These are phyloP conservation scores for Thamnophis elegans DNA, from an alignment of 2,797 vertebrate genomes.

Conservation along the genomic window DNA sequence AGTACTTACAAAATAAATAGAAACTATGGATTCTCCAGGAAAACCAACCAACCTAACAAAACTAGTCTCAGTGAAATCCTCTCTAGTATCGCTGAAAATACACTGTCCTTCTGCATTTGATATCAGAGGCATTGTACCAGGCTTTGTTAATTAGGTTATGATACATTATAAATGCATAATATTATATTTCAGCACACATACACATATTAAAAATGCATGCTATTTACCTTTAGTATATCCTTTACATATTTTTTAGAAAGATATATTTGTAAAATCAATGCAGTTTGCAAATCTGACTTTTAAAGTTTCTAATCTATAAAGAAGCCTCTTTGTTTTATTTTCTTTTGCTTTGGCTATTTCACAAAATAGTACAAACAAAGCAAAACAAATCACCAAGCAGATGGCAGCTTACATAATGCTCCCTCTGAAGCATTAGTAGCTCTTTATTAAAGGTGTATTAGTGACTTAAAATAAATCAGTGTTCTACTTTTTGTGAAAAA, in stretches of 20 bases:
- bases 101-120: constrained; percentile 36
- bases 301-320: constrained; percentile 23
- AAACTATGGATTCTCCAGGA: constrained; percentile 63
- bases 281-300: constrained; percentile 44
- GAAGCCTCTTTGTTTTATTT: constrained; percentile 10
- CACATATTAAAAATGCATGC: constrained; percentile 57
- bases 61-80: constrained; percentile 52
- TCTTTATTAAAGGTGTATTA: constrained; percentile 34
- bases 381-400: constrained; percentile 27
- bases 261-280: constrained; percentile 45
- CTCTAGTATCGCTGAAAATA: constrained; percentile 11
- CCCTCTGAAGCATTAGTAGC: constrained; percentile 22
- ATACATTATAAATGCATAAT: constrained; percentile 66
- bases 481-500: constrained; percentile 1
- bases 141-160: constrained; percentile 58
- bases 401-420: constrained; percentile 2
- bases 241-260: constrained; percentile 55
- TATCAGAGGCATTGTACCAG: constrained; percentile 45
- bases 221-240: constrained; percentile 55
- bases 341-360: not conserved
- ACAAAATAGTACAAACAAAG: not conserved
- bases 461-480: not conserved
- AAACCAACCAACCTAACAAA: constrained; percentile 63
- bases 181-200: constrained; percentile 56
- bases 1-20: constrained; percentile 49